These are phyloP conservation scores for Corythornis madagascariensis DNA, from an alignment of 2,113 vertebrate genomes.

Conservation along the genomic window DNA sequence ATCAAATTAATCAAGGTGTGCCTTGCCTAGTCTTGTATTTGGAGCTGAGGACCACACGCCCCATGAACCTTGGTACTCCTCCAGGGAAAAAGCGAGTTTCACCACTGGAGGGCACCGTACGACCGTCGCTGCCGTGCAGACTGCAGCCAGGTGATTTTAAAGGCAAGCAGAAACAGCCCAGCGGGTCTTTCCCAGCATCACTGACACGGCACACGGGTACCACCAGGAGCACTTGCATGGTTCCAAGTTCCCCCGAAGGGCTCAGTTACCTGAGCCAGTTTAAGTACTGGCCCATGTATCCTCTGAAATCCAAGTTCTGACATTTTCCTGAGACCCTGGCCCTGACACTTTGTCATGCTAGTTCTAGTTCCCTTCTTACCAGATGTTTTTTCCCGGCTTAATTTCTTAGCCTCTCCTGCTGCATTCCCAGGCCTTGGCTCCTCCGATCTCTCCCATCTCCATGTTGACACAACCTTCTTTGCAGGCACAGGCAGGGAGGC, in stretches of 20 bases:
- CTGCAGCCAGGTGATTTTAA: fast-evolving
- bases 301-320: background rate
- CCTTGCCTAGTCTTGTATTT: fast-evolving
- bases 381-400: background rate
- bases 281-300: background rate
- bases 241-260: background rate
- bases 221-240: background rate
- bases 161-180: fast-evolving
- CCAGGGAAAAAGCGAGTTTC: background rate
- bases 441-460: fast-evolving
- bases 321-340: background rate
- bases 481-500: fast-evolving
- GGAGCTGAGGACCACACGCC: fast-evolving
- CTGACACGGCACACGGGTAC: fast-evolving
- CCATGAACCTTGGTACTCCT: fast-evolving
- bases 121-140: fast-evolving
- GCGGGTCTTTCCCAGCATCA: background rate
- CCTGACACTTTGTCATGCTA: background rate
- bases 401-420: background rate
- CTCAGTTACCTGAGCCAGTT: background rate
- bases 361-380: background rate
- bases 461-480: fast-evolving
- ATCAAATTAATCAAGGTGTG: fast-evolving
- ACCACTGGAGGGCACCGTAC: background rate
- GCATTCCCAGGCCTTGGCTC: fast-evolving